phyloP scores from a whole-genome alignment of 2,888 invertebrate species.

The Polymixis flavicincta region DNA sequence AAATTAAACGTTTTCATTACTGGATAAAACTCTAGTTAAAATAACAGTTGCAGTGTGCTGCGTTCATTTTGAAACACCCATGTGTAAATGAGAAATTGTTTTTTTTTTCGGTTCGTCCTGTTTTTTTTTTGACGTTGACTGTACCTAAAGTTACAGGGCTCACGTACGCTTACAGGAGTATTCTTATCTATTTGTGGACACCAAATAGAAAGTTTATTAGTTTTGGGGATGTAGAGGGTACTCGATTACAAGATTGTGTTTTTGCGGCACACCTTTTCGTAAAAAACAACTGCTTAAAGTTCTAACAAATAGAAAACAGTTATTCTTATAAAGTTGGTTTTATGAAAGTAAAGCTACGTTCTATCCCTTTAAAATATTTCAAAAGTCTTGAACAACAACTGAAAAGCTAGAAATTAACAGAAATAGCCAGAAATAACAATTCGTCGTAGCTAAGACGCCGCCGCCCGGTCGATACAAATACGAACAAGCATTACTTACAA shows the following conservation, averaged over 20 bases:
- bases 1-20: no score
- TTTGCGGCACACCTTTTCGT: neutral
- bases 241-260: slow-evolving; percentile 29
- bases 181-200: slow-evolving; percentile 32
- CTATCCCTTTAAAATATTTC: neutral
- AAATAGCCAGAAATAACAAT: neutral
- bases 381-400: neutral
- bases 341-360: neutral
- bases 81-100: no score
- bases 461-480: slow-evolving; percentile 8
- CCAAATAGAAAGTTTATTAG: slow-evolving; percentile 49
- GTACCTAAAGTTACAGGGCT: slow-evolving; percentile 10
- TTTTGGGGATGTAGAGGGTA: slow-evolving; percentile 1
- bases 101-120: neutral
- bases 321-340: neutral
- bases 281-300: neutral
- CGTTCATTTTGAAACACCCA: neutral
- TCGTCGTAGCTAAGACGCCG: neutral
- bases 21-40: no score
- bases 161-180: slow-evolving; percentile 10
- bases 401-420: neutral
- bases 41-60: no score
- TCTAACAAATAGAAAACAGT: neutral
- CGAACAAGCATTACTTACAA: slow-evolving; percentile 23
- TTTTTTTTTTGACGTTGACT: neutral